Evolutionary conservation across 1,140 invertebrate genomes (phyloP), one percentile per base, ranked within the genome.

Genomic region (Danaus plexippus): DNA sequence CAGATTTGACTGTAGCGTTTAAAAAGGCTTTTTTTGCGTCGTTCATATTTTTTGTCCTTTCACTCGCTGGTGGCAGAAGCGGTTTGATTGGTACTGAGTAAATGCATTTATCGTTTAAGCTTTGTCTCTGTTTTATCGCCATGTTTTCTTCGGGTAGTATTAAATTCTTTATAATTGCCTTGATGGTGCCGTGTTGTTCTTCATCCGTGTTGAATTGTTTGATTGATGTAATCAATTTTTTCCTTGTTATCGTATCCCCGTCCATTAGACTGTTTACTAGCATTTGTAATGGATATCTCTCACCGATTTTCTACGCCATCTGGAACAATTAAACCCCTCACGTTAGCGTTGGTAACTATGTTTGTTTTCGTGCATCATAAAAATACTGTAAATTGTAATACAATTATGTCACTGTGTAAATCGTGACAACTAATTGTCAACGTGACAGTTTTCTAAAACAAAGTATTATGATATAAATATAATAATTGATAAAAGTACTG

Each of bases 91-190:
- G 81, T 53, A 85, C 65, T 41, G 81, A 71, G 56, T 85, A 86
- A 40, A 83, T 73, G 59, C 67, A 82, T 63, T 77, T 80, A 13
- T 77, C 69, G 22, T 54, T 72, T 45, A 76, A 61, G 12, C 47
- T 74, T 66, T 77, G 69, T 60, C 78, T 78, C 42, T 82, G 75
- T 73, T 84, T 87, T 13, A 85, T 84, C 59, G 84, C 81, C 81
- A 85, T 84, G 41, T 54, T 62, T 9, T 82, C 72, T 54, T 85
- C 81, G 11, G 81, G 73, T 57, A 80, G 48, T 15, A 84, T 80
- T 40, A 84, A 82, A 52, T 84, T 85, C 54, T 83, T 83, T 15
- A 85, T 52, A 18, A 85, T 57, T 11, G 78, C 67, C 47, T 85
- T 81, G 40, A 85, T 79, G 46, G 77, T 74, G 11, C 75, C 71